Percentiles rank a stretch among this genome's conserved stretches.
These are phyloP conservation scores for Xestia ashworthii DNA, from an alignment of 2,888 invertebrate genomes.

Conservation along the genomic window DNA sequence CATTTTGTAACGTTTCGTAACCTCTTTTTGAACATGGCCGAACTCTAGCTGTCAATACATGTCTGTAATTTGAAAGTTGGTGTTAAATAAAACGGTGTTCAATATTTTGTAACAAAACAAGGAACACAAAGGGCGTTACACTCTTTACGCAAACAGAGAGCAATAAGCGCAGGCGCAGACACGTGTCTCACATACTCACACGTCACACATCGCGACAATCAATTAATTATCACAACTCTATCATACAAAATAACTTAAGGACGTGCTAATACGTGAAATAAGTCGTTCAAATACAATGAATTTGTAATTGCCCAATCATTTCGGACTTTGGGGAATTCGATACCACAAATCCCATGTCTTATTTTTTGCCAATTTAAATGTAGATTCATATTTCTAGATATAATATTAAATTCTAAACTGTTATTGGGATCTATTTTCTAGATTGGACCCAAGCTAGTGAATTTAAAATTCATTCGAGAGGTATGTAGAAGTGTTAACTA, in stretches of 20 bases:
- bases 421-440: conserved; percentile 41
- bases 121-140: conserved; percentile 90
- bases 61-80: conserved; percentile 88
- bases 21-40: conserved; percentile 75
- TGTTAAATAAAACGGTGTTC: conserved; percentile 90
- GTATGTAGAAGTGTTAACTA: conserved; percentile 55
- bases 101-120: conserved; percentile 91
- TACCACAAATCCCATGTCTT: conserved; percentile 30
- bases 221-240: conserved; percentile 85
- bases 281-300: conserved; percentile 61
- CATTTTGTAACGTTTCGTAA: conserved; percentile 75
- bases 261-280: conserved; percentile 61
- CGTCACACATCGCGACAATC: conserved; percentile 70
- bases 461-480: conserved; percentile 46
- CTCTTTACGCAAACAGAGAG: conserved; percentile 85
- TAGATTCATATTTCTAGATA: conserved; percentile 37
- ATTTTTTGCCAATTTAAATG: conserved; percentile 47
- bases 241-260: conserved; percentile 71
- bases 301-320: conserved; percentile 60
- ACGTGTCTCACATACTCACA: conserved; percentile 70
- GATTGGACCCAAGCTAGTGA: conserved; percentile 17
- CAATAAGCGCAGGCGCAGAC: conserved; percentile 74
- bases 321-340: conserved; percentile 39
- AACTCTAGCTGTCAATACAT: conserved; percentile 81
- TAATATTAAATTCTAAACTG: conserved; percentile 33